phyloP scores from a whole-genome alignment of 2,113 vertebrate genomes.

The Podocnemis expansa region DNA sequence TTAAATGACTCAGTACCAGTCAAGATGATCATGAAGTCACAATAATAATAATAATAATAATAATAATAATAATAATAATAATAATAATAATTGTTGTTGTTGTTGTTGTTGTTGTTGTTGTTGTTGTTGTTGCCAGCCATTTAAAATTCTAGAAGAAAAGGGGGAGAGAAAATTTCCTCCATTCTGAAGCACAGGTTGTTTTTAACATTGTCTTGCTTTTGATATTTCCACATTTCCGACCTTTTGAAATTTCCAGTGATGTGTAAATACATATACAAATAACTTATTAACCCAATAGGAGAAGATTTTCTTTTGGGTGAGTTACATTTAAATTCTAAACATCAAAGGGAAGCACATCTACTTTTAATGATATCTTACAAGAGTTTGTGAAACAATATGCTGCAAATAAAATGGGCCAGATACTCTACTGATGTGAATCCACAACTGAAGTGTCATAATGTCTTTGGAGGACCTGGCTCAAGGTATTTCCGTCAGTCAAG shows the following conservation, averaged over 20 bases:
- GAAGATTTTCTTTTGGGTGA: conserved; percentile 20
- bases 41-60: too few relatives aligned
- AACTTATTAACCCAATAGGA: conserved; percentile 9
- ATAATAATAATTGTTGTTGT: too few relatives aligned
- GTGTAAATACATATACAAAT: conserved; percentile 50
- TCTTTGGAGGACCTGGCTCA: not conserved
- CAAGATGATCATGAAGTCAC: conserved; percentile 1
- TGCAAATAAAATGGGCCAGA: not conserved
- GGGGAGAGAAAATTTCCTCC: conserved; percentile 31
- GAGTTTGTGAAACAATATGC: not conserved
- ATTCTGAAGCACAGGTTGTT: conserved; percentile 17
- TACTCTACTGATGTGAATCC: not conserved
- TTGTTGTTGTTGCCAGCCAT: too few relatives aligned
- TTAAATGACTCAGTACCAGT: conserved; percentile 6
- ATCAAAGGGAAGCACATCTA: not conserved
- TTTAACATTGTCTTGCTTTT: conserved; percentile 15
- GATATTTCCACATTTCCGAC: conserved; percentile 33
- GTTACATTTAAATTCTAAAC: conserved; percentile 17
- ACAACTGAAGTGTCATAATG: not conserved
- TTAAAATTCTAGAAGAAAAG: not conserved
- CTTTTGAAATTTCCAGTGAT: conserved; percentile 35
- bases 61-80: too few relatives aligned
- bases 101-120: too few relatives aligned
- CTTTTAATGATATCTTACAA: not conserved
- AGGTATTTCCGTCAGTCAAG: not conserved